phyloP scores from a whole-genome alignment of 2,888 invertebrate species.

The Lutraria lutraria region DNA sequence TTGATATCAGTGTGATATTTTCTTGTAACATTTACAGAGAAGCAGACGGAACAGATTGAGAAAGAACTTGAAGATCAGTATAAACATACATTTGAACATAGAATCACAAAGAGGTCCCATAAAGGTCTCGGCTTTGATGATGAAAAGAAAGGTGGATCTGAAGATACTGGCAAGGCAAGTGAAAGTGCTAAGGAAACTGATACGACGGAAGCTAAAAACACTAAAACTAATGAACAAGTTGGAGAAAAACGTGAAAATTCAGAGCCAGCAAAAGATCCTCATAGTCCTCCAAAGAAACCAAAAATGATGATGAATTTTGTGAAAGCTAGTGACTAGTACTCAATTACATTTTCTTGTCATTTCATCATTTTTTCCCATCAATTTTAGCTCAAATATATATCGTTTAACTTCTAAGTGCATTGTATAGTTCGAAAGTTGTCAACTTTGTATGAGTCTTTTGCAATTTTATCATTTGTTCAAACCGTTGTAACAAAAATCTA shows the following conservation, averaged over 20 bases:
- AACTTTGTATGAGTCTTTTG: no score
- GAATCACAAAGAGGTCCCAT: slow-evolving; percentile 80
- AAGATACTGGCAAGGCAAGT: slow-evolving; percentile 33
- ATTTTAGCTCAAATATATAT: neutral
- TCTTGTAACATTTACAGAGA: slow-evolving; percentile 56
- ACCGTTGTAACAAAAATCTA: no score
- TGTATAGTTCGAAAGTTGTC: no score
- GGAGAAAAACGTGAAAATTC: slow-evolving; percentile 61
- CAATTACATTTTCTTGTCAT: neutral
- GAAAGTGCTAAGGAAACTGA: slow-evolving; percentile 47
- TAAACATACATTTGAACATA: slow-evolving; percentile 82
- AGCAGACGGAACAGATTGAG: slow-evolving; percentile 70
- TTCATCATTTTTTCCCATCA: neutral
- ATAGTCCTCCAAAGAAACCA: slow-evolving; percentile 61
- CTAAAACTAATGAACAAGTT: slow-evolving; percentile 22
- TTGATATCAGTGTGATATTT: no score
- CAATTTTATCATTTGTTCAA: no score
- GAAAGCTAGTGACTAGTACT: slow-evolving; percentile 73
- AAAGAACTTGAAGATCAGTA: slow-evolving; percentile 83
- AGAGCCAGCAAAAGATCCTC: slow-evolving; percentile 43
- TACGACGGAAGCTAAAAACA: slow-evolving; percentile 50
- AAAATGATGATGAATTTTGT: slow-evolving; percentile 79
- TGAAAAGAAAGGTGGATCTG: slow-evolving; percentile 42
- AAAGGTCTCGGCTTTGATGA: slow-evolving; percentile 83
- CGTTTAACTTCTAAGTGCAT: neutral